phyloP scores from a whole-genome alignment of 2,113 vertebrate species.

The Bambusicola thoracicus region DNA sequence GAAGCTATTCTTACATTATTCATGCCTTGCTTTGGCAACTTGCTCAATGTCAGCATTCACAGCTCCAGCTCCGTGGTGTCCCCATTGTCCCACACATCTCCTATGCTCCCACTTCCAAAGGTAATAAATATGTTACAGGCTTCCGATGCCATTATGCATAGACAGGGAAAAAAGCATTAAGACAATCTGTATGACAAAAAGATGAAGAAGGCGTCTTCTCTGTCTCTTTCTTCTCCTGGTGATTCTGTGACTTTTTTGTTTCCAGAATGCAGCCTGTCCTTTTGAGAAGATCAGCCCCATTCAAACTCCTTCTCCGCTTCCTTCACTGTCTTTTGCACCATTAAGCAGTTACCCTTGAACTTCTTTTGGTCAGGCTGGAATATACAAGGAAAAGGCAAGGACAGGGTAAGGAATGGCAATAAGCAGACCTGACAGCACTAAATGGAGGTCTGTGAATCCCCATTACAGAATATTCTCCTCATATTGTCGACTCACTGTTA shows the following conservation, averaged over 20 bases:
- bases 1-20: conserved; percentile 50
- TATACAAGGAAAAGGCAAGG: background rate
- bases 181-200: background rate
- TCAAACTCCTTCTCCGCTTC: background rate
- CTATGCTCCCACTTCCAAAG: background rate
- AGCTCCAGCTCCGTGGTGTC: conserved; percentile 11
- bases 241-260: background rate
- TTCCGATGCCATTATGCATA: background rate
- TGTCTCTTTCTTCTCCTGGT: background rate
- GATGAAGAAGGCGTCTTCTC: background rate
- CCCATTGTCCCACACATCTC: conserved; percentile 11
- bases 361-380: background rate
- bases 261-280: background rate
- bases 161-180: background rate
- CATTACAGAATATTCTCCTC: background rate
- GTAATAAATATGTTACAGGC: background rate
- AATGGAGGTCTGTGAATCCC: background rate
- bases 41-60: conserved; percentile 25
- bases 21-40: conserved; percentile 38
- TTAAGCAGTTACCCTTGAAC: background rate
- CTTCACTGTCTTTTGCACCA: background rate
- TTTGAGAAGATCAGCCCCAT: background rate
- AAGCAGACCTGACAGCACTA: background rate
- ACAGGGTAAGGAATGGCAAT: background rate
- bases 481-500: background rate